phyloP scores from a whole-genome alignment of 2,797 vertebrate genomes.

The Microctenopoma steveboyesi region DNA sequence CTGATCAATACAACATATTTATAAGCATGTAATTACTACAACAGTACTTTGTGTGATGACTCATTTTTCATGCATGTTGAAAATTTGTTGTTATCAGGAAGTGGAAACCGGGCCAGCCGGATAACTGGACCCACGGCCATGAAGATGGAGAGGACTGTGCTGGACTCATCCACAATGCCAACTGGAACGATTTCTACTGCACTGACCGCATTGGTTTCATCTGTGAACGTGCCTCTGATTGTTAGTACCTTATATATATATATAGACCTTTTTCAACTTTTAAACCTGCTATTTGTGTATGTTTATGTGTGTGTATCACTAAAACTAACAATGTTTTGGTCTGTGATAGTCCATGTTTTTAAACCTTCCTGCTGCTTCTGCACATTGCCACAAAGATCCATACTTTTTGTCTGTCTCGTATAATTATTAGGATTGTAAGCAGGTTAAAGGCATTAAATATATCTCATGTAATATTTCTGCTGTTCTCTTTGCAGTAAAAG shows the following conservation, averaged over 20 bases:
- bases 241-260: conserved; percentile 68
- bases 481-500: conserved; percentile 64
- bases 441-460: conserved; percentile 2
- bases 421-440: not conserved
- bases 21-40: not conserved
- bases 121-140: conserved; percentile 93
- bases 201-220: conserved; percentile 92
- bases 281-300: not conserved
- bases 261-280: not conserved
- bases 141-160: conserved; percentile 94
- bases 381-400: too few relatives aligned
- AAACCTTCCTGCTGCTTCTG: too few relatives aligned
- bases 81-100: conserved; percentile 81
- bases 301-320: not conserved
- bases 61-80: not conserved
- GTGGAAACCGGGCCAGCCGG: conserved; percentile 96
- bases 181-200: conserved; percentile 98
- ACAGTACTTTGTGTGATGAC: not conserved
- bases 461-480: conserved; percentile 9
- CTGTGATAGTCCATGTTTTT: too few relatives aligned
- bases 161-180: conserved; percentile 89
- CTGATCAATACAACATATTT: not conserved
- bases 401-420: too few relatives aligned
- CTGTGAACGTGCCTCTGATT: conserved; percentile 90
- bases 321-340: not conserved